These are phyloP conservation scores for Syngnathoides biaculeatus DNA, from an alignment of 2,113 vertebrate genomes.

Conservation along the genomic window DNA sequence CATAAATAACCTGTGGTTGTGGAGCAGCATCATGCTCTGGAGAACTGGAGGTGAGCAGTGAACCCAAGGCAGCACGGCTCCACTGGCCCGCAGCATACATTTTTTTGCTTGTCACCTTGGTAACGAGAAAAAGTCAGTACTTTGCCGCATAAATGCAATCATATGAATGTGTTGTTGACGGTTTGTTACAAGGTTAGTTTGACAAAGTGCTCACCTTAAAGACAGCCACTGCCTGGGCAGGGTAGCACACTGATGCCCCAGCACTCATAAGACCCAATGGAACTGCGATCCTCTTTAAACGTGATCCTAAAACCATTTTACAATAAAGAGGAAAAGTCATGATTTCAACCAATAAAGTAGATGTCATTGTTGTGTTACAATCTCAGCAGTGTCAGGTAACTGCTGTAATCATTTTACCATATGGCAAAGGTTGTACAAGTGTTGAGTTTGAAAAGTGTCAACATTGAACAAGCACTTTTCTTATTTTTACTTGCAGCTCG, in stretches of 20 bases:
- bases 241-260: conserved; percentile 84
- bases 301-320: conserved; percentile 73
- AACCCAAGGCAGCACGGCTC: conserved; percentile 65
- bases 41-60: conserved; percentile 63
- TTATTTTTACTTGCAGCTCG: no score
- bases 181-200: neutral
- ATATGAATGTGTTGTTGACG: neutral
- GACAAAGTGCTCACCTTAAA: conserved; percentile 74
- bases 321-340: neutral
- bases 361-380: neutral
- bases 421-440: no score
- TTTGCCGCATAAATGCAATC: neutral
- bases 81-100: conserved; percentile 66
- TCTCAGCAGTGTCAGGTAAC: neutral
- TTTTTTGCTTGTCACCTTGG: conserved; percentile 66
- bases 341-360: conserved; percentile 1
- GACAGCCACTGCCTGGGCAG: conserved; percentile 78
- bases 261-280: conserved; percentile 77
- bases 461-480: no score
- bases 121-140: neutral
- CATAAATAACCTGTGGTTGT: conserved; percentile 39
- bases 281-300: conserved; percentile 77
- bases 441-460: no score
- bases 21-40: conserved; percentile 24
- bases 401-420: no score